Evolutionary conservation across 1,140 invertebrate genomes (phyloP), one percentile per base, ranked within the genome.

Genomic region (Teleopsis dalmanni): DNA sequence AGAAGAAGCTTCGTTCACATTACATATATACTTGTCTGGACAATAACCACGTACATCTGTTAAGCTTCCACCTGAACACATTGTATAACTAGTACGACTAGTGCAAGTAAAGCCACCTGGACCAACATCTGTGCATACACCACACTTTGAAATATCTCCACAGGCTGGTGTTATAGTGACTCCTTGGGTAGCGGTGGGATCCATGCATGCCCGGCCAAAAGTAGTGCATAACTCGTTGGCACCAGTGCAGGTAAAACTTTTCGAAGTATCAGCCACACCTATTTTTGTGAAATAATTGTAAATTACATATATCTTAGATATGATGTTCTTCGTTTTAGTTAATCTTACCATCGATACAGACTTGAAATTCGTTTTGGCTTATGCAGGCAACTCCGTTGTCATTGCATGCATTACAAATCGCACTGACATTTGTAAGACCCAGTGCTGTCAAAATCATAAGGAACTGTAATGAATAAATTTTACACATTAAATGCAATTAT

Each of bases 341-440:
- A 2, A 11, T 35, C 49, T 57, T 51, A 62, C 62, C 55, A 31
- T 60, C 27, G 19, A 44, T 41, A 38, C 63, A 66, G 5, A 62
- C 7, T 18, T 54, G 53, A 26, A 55, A 59, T 19, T 53, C 47
- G 14, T 14, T 53, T 27, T 54, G 46, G 23, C 49, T 44, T 14
- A 48, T 38, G 49, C 63, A 66, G 43, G 57, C 25, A 10, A 44
- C 48, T 13, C 48, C 48, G 25, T 38, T 50, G 1, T 11, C 13
- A n/a, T 50, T 44, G 34, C 48, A 50, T 11, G 11, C 16, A 6
- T 48, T 42, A 35, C 63, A 66, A n/a, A 35, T 37, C 33, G 54
- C 63, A 2, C 55, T 47, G 7, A 16, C 0, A 27, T 19, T 19
- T 31, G 41, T 27, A 29, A 18, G 4, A 43, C 41, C 26, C 19